These are phyloP conservation scores for Halesus radiatus DNA, from an alignment of 1,140 invertebrate genomes.

Conservation along the genomic window DNA sequence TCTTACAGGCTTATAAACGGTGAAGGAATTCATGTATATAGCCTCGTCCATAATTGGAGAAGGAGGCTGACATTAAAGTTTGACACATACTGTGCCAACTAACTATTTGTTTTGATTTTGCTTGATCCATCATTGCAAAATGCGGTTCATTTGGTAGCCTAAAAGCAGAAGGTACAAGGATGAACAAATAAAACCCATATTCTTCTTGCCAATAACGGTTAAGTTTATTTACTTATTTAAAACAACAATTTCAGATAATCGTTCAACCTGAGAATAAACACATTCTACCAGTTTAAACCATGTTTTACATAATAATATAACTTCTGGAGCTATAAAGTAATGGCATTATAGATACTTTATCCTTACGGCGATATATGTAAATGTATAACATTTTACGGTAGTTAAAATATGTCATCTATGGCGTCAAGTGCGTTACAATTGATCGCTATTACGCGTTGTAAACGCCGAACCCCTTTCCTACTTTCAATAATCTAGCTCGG, in stretches of 20 bases:
- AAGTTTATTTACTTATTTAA: constrained; percentile 17
- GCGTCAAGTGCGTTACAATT: constrained; percentile 8
- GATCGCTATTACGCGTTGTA: constrained; percentile 26
- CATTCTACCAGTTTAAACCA: constrained; percentile 8
- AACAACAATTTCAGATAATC: constrained; percentile 19
- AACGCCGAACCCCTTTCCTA: neutral
- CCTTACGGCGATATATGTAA: constrained; percentile 29
- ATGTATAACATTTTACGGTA: constrained; percentile 27
- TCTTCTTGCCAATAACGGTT: constrained; percentile 16
- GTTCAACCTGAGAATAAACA: constrained; percentile 21
- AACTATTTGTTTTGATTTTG: no score
- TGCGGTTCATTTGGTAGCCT: no score
- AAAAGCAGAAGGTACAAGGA: neutral
- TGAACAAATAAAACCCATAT: neutral
- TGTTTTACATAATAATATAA: neutral
- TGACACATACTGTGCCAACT: neutral
- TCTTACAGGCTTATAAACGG: no score
- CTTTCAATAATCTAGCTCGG: constrained; percentile 23
- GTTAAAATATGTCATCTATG: constrained; percentile 33
- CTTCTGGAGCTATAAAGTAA: constrained; percentile 32
- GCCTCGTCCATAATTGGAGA: no score
- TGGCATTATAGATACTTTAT: constrained; percentile 33
- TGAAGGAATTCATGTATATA: no score
- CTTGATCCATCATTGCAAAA: no score
- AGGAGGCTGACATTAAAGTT: neutral